Percentiles rank a stretch among this genome's conserved stretches.
phyloP scores from a whole-genome alignment of 2,888 invertebrate species.

The Lycocerus yunnanus region DNA sequence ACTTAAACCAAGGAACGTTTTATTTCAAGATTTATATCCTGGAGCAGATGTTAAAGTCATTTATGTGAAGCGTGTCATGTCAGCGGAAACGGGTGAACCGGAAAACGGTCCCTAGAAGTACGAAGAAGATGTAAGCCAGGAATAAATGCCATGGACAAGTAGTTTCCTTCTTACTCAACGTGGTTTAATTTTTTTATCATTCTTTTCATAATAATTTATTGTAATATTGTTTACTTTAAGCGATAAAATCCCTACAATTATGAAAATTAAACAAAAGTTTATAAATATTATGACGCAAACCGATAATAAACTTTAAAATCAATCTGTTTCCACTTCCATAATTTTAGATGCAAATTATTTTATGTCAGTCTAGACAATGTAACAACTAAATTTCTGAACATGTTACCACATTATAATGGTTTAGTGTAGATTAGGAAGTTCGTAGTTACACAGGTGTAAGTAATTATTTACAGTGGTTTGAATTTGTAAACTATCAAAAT shows the following conservation, averaged over 20 bases:
- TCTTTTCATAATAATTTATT: background rate
- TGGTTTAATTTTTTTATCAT: constrained; percentile 3
- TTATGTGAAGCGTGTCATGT: constrained; percentile 30
- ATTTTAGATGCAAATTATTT: background rate
- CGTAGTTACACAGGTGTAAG: background rate
- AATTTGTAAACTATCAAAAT: background rate
- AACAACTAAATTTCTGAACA: background rate
- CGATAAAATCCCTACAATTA: background rate
- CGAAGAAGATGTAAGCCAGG: constrained; percentile 14
- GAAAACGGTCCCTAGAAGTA: constrained; percentile 23
- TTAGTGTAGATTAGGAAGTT: background rate
- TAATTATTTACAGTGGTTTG: background rate
- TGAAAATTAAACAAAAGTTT: background rate
- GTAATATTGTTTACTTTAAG: background rate
- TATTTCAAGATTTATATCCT: constrained; percentile 28
- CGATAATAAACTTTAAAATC: background rate
- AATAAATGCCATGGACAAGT: constrained; percentile 23
- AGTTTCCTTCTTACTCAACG: constrained; percentile 12
- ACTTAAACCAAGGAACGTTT: constrained; percentile 19
- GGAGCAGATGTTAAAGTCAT: constrained; percentile 31
- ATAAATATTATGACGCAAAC: background rate
- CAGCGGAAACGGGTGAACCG: constrained; percentile 30
- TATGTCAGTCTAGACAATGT: background rate
- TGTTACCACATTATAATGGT: background rate
- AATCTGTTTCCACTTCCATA: background rate